A percentile compares a stretch with the other conserved stretches of the same genome.
Evolutionary conservation across 2,113 vertebrate genomes (phyloP).

Genomic region (Mirounga angustirostris): DNA sequence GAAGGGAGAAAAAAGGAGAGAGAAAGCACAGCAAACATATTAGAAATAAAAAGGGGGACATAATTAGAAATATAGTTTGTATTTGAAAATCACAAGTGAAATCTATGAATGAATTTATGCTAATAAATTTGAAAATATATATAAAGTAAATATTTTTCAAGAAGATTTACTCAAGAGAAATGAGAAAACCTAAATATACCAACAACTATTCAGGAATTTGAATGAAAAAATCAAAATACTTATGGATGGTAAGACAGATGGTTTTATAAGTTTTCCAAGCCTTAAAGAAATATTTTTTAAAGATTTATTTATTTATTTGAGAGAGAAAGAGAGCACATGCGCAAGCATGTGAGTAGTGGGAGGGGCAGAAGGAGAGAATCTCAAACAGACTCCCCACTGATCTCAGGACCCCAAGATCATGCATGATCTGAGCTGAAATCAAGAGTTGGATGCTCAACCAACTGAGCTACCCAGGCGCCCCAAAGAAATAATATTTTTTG

Average conservation of each 20-base stretch:
- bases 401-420: neutral
- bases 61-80: neutral
- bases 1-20: neutral
- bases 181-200: neutral
- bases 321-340: neutral
- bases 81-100: conserved; percentile 1
- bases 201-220: neutral
- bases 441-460: neutral
- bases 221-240: neutral
- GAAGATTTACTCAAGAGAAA: neutral
- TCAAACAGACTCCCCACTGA: neutral
- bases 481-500: neutral
- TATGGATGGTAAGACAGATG: neutral
- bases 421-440: neutral
- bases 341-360: no score
- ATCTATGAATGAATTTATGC: neutral
- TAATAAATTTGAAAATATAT: neutral
- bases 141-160: neutral
- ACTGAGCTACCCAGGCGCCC: neutral
- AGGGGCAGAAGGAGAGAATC: neutral
- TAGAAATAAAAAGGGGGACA: neutral
- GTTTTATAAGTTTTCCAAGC: neutral
- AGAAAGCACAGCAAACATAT: neutral
- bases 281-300: neutral
- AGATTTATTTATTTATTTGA: neutral